phyloP scores from a whole-genome alignment of 1,140 invertebrate genomes.

The Marisa cornuarietis region DNA sequence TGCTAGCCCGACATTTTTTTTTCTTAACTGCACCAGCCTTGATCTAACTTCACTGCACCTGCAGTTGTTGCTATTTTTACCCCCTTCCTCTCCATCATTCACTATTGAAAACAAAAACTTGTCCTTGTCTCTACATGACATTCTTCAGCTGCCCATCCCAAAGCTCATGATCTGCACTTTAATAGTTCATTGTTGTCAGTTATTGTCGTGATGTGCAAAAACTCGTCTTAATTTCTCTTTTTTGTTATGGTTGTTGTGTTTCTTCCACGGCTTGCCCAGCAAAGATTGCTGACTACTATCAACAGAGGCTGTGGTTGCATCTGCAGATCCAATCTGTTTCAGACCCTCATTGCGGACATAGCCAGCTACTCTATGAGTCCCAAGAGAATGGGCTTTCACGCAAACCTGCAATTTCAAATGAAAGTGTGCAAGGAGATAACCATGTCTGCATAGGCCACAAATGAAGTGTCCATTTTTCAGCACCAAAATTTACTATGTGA shows the following conservation, averaged over 20 bases:
- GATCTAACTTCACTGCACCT: no score
- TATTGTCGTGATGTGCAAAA: conserved; percentile 7
- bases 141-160: no score
- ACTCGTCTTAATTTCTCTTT: conserved; percentile 76
- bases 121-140: no score
- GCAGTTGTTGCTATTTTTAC: no score
- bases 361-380: conserved; percentile 32
- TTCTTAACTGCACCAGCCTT: no score
- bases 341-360: conserved; percentile 39
- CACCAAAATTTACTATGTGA: no score
- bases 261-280: conserved; percentile 82
- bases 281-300: conserved; percentile 29
- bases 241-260: conserved; percentile 83
- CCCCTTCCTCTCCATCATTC: no score
- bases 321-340: conserved; percentile 17
- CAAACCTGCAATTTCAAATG: not conserved
- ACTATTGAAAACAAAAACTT: no score
- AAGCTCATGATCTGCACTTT: no score
- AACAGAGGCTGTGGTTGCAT: conserved; percentile 6
- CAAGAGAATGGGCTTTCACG: conserved; percentile 43
- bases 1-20: no score
- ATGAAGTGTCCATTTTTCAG: no score
- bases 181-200: not conserved
- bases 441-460: not conserved
- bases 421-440: not conserved